Percentiles rank a stretch among this genome's conserved stretches.
Evolutionary conservation across 2,888 invertebrate species (phyloP).

Genomic region (Aspidiotus rigidus): DNA sequence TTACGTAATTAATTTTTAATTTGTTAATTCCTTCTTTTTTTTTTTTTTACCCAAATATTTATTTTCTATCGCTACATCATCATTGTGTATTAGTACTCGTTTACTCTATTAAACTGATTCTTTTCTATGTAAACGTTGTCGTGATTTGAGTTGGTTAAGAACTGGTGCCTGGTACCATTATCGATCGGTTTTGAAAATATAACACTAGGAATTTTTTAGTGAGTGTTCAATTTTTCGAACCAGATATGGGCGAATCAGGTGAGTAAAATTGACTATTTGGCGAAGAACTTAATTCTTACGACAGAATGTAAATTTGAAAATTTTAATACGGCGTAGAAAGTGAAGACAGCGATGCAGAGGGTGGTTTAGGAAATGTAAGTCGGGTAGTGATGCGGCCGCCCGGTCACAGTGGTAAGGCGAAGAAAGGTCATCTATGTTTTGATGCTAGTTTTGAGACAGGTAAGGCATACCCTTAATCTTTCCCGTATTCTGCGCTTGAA

Average conservation of each 20-base stretch:
- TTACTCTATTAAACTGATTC: neutral
- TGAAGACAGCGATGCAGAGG: slow-evolving; percentile 81
- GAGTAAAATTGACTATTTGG: too few relatives aligned
- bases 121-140: neutral
- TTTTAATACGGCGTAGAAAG: slow-evolving; percentile 11
- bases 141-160: neutral
- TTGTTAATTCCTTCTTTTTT: neutral
- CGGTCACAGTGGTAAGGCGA: slow-evolving; percentile 89
- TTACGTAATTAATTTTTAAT: neutral
- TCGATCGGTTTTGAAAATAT: neutral
- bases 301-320: too few relatives aligned
- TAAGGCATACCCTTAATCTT: slow-evolving; percentile 30
- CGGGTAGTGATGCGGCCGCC: slow-evolving; percentile 78
- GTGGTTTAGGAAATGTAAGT: slow-evolving; percentile 86
- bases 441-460: slow-evolving; percentile 96
- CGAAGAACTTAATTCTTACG: too few relatives aligned
- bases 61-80: too few relatives aligned
- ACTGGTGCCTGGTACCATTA: neutral
- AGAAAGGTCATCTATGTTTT: slow-evolving; percentile 90
- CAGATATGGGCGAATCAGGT: neutral
- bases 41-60: too few relatives aligned
- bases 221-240: neutral
- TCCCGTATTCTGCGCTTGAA: neutral
- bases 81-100: neutral
- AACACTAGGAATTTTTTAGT: neutral